These are phyloP conservation scores for Corynorhinus townsendii DNA, from an alignment of 2,113 vertebrate genomes.

Conservation along the genomic window DNA sequence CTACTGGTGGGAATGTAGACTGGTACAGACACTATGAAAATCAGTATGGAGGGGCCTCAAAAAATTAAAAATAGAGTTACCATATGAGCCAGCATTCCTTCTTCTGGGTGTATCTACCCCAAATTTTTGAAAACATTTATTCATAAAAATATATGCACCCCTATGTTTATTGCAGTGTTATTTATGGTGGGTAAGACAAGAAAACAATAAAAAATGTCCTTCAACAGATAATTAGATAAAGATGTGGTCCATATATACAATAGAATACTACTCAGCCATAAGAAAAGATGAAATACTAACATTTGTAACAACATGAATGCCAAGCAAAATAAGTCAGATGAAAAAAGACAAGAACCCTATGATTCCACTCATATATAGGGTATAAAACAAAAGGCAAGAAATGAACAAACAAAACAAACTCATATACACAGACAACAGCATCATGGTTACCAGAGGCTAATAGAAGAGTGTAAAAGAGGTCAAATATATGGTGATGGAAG, in stretches of 20 bases:
- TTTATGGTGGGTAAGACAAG: background rate
- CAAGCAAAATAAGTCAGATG: background rate
- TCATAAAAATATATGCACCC: background rate
- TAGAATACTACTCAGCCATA: background rate
- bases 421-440: background rate
- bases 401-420: background rate
- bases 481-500: background rate
- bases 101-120: background rate
- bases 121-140: background rate
- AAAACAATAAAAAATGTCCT: background rate
- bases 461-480: background rate
- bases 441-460: background rate
- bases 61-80: background rate
- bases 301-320: background rate
- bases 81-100: background rate
- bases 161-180: background rate
- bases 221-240: background rate
- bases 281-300: background rate
- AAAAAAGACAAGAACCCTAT: background rate
- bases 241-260: no score
- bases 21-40: background rate
- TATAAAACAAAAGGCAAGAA: background rate
- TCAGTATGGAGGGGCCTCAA: background rate
- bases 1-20: background rate
- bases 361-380: background rate